phyloP scores from a whole-genome alignment of 2,888 invertebrate genomes.

The Nineta flava region DNA sequence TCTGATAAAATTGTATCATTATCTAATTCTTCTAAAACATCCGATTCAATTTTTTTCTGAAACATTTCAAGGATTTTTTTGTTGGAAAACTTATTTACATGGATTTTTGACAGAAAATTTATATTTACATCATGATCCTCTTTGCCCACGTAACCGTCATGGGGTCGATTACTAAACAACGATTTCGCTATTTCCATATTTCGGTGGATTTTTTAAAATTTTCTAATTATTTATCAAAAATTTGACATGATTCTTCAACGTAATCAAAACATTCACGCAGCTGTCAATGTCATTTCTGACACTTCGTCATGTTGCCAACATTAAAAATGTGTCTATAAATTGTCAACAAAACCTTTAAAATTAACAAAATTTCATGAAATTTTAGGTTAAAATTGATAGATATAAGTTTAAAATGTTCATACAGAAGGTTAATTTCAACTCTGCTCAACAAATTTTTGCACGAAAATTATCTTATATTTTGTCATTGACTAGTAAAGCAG shows the following conservation, averaged over 20 bases:
- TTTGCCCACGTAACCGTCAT: constrained; percentile 81
- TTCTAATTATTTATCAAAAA: background rate
- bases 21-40: constrained; percentile 62
- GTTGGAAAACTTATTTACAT: background rate
- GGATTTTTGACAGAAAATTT: background rate
- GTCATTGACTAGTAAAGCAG: too few species aligned
- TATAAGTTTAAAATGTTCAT: too few species aligned
- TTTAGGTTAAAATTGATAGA: too few species aligned
- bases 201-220: background rate
- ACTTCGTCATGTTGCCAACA: too few species aligned
- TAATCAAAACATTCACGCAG: background rate
- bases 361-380: too few species aligned
- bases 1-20: constrained; percentile 41
- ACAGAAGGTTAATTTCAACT: too few species aligned
- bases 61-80: constrained; percentile 11
- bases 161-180: constrained; percentile 69
- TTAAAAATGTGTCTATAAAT: too few species aligned
- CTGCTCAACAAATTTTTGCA: too few species aligned
- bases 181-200: constrained; percentile 86
- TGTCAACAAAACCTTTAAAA: too few species aligned
- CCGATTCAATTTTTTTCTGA: constrained; percentile 62
- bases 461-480: too few species aligned
- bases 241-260: background rate
- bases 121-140: constrained; percentile 57
- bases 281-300: background rate